These are phyloP conservation scores for Drosophila pseudoananassae DNA, from an alignment of 1,140 invertebrate genomes.

Conservation along the genomic window DNA sequence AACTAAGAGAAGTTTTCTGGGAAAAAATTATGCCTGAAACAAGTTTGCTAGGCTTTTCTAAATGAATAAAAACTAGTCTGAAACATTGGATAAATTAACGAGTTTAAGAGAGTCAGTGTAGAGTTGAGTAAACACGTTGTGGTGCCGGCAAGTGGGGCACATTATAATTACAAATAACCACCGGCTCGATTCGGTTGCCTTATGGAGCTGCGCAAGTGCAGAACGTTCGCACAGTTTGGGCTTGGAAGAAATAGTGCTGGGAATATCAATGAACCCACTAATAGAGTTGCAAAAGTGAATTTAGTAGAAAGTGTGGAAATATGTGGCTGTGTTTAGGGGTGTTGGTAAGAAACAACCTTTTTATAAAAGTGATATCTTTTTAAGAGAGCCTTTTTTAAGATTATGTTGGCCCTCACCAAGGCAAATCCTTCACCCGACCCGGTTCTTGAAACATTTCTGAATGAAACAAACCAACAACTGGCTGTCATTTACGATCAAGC, in stretches of 20 bases:
- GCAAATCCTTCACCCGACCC: slow-evolving; percentile 10
- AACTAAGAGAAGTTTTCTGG: not conserved
- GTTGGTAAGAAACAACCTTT: slow-evolving; percentile 34
- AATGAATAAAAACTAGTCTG: not conserved
- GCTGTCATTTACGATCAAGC: slow-evolving; percentile 64
- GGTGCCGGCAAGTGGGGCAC: slow-evolving; percentile 43
- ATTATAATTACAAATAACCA: slow-evolving; percentile 65
- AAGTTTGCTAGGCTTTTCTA: not conserved
- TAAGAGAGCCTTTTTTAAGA: not conserved
- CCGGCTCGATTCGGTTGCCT: slow-evolving; percentile 22
- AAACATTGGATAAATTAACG: not conserved
- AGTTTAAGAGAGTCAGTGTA: slow-evolving; percentile 1
- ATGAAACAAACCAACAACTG: slow-evolving; percentile 56
- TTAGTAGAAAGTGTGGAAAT: slow-evolving; percentile 28
- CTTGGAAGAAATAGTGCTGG: slow-evolving; percentile 25
- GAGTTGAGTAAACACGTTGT: slow-evolving; percentile 1
- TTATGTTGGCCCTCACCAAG: not conserved
- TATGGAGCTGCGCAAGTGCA: slow-evolving; percentile 31
- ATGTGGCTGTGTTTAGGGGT: slow-evolving; percentile 31
- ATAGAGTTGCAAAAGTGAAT: slow-evolving; percentile 30
- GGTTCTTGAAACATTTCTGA: slow-evolving; percentile 45
- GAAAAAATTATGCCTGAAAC: not conserved
- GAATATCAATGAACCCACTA: slow-evolving; percentile 37
- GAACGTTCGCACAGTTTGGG: slow-evolving; percentile 20
- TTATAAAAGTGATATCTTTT: not conserved